These are phyloP conservation scores for Hippopotamus amphibius DNA, from an alignment of 2,113 vertebrate species.

Conservation along the genomic window DNA sequence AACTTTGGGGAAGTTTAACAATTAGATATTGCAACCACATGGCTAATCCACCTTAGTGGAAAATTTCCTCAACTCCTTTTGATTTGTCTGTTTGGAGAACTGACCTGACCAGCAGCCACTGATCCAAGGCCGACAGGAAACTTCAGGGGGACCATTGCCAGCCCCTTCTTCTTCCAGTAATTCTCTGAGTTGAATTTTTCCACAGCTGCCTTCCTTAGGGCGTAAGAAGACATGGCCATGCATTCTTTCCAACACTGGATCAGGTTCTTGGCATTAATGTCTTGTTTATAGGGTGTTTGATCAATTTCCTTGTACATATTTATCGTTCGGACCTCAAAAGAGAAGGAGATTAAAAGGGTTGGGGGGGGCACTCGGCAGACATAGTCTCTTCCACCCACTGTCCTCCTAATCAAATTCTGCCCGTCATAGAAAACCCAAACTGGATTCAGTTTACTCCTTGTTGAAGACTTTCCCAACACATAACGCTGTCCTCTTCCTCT, in stretches of 20 bases:
- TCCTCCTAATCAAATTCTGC: neutral
- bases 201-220: slow-evolving; percentile 79
- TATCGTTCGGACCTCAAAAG: slow-evolving; percentile 89
- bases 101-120: slow-evolving; percentile 90
- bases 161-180: slow-evolving; percentile 94
- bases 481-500: neutral
- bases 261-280: slow-evolving; percentile 89
- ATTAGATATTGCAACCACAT: neutral
- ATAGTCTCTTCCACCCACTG: neutral
- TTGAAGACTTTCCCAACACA: neutral
- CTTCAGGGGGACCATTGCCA: slow-evolving; percentile 92
- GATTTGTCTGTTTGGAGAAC: slow-evolving; percentile 42
- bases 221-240: slow-evolving; percentile 86
- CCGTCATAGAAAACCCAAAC: neutral
- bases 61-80: neutral
- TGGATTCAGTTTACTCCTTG: neutral
- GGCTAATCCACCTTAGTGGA: neutral
- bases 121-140: slow-evolving; percentile 88
- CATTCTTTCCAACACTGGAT: slow-evolving; percentile 92
- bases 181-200: slow-evolving; percentile 91
- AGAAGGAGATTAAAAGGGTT: neutral
- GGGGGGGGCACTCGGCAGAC: neutral
- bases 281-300: slow-evolving; percentile 89
- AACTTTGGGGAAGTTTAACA: neutral
- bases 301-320: slow-evolving; percentile 91